These are phyloP conservation scores for Microctonus aethiopoides DNA, from an alignment of 2,888 invertebrate genomes.

Conservation along the genomic window DNA sequence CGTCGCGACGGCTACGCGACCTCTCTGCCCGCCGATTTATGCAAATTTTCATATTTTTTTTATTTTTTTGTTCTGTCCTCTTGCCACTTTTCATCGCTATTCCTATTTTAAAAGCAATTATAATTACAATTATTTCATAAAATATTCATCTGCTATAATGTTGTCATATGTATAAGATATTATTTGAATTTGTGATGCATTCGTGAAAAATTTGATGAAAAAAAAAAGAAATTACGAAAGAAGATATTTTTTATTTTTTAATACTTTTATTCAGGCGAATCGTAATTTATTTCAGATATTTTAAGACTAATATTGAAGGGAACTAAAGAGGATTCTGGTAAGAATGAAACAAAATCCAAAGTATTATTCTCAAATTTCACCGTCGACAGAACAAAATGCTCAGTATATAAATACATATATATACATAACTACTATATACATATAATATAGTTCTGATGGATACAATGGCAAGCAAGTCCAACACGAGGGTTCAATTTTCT, in stretches of 20 bases:
- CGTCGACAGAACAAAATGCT: not conserved
- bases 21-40: slow-evolving; percentile 25
- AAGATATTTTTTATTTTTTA: not conserved
- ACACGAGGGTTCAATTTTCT: slow-evolving; percentile 34
- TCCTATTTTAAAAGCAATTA: not conserved
- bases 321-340: not conserved
- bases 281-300: not conserved
- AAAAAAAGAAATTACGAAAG: not conserved
- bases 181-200: not conserved
- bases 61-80: not conserved
- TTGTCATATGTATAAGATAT: not conserved
- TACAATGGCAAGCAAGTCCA: not conserved
- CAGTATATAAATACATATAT: not conserved
- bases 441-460: not conserved
- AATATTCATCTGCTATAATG: not conserved
- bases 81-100: not conserved
- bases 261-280: not conserved
- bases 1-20: slow-evolving; percentile 1
- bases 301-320: not conserved
- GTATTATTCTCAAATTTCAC: slow-evolving; percentile 11
- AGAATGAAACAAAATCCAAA: not conserved
- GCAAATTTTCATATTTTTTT: not conserved
- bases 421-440: not conserved
- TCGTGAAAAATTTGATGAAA: not conserved
- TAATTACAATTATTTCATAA: slow-evolving; percentile 6